Conservation (phyloP, 2,797 vertebrate species). For the Phrynocephalus vlangalii region DNA sequence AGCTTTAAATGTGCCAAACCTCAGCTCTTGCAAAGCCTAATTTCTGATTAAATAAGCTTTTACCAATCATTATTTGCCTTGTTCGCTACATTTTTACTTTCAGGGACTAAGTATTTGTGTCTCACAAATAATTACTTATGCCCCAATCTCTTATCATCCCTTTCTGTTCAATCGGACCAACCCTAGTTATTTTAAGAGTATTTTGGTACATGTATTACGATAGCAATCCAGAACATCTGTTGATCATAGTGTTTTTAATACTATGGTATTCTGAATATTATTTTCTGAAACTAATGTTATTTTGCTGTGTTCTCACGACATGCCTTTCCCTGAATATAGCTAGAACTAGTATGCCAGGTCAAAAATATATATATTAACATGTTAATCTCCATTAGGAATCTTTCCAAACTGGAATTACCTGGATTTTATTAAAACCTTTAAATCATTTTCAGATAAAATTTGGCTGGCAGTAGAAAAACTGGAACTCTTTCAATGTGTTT, state of each 20-base stretch:
- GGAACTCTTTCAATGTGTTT: constrained; percentile 66
- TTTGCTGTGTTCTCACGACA: neutral
- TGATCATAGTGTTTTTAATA: constrained; percentile 8
- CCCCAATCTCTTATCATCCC: neutral
- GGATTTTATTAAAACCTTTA: constrained; percentile 68
- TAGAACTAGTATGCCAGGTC: constrained; percentile 22
- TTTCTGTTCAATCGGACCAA: constrained; percentile 6
- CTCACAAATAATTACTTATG: neutral
- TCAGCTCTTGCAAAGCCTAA: constrained; percentile 67
- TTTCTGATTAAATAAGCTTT: constrained; percentile 70
- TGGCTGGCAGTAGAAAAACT: constrained; percentile 60
- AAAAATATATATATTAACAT: neutral
- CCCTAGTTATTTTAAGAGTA: neutral
- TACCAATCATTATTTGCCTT: constrained; percentile 55
- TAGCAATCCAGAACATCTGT: neutral
- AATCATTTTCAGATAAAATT: constrained; percentile 61
- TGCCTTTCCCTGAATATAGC: neutral
- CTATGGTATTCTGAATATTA: constrained; percentile 27
- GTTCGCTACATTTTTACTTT: constrained; percentile 19
- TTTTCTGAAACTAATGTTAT: neutral
- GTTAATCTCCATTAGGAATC: constrained; percentile 55
- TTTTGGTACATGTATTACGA: neutral
- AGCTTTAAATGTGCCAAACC: constrained; percentile 69
- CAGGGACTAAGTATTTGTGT: neutral
- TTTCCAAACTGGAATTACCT: constrained; percentile 71